Conservation (phyloP, 2,888 invertebrate genomes). For the Drosophila buzzatii region DNA sequence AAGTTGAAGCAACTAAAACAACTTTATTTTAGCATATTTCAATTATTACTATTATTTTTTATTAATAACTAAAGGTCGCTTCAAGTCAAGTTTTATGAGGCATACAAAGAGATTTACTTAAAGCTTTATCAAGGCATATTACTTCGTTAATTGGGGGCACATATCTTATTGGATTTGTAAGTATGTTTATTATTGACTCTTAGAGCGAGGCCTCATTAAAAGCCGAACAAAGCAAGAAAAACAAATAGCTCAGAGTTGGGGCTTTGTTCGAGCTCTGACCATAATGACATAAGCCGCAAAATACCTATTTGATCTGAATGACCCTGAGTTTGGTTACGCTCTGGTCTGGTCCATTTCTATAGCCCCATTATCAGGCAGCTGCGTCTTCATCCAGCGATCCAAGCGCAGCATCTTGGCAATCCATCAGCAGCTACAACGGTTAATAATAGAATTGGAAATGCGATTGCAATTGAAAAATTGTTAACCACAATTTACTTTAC, state of each 20-base stretch:
- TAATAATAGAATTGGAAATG: slow-evolving; percentile 70
- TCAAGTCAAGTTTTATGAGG: slow-evolving; percentile 64
- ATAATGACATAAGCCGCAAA: slow-evolving; percentile 71
- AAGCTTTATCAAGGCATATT: slow-evolving; percentile 28
- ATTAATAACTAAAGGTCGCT: slow-evolving; percentile 55
- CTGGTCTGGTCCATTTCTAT: slow-evolving; percentile 19
- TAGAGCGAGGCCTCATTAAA: slow-evolving; percentile 63
- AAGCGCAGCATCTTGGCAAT: slow-evolving; percentile 30
- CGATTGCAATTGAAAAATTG: slow-evolving; percentile 71
- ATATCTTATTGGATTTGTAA: slow-evolving; percentile 13
- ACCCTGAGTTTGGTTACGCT: slow-evolving; percentile 56
- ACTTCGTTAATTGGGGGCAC: slow-evolving; percentile 1
- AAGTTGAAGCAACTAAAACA: slow-evolving; percentile 38
- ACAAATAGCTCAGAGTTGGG: slow-evolving; percentile 47
- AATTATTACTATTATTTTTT: slow-evolving; percentile 25
- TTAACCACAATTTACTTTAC: slow-evolving; percentile 56
- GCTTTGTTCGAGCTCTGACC: slow-evolving; percentile 54
- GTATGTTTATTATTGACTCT: slow-evolving; percentile 45
- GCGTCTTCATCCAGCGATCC: slow-evolving; percentile 7
- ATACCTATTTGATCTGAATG: slow-evolving; percentile 69
- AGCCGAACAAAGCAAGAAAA: slow-evolving; percentile 21
- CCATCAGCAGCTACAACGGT: slow-evolving; percentile 54
- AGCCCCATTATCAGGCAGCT: slow-evolving; percentile 11
- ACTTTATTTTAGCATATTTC: slow-evolving; percentile 57
- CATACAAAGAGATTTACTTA: slow-evolving; percentile 9